phyloP scores from a whole-genome alignment of 1,140 invertebrate genomes.

The Ips typographus region DNA sequence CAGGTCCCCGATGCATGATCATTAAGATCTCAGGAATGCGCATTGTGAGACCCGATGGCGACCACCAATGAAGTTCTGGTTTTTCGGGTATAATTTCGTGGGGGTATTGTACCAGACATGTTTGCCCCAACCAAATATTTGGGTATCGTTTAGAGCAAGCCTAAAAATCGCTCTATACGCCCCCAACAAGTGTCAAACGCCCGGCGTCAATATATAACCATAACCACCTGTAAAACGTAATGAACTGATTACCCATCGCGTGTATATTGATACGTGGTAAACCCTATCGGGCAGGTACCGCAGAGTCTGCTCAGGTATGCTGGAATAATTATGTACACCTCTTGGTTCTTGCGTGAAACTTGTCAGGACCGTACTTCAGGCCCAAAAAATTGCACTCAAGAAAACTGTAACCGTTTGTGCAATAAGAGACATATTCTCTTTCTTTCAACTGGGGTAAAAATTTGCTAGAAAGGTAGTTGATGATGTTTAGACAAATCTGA shows the following conservation, averaged over 20 bases:
- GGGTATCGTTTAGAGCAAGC: too few species aligned
- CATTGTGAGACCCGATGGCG: conserved; percentile 20
- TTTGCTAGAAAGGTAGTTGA: too few species aligned
- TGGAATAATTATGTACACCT: conserved; percentile 4
- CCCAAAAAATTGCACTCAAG: neutral
- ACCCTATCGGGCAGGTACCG: conserved; percentile 1
- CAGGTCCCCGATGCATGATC: neutral
- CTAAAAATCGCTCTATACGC: too few species aligned
- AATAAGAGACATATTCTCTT: too few species aligned
- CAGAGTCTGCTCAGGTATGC: conserved; percentile 26
- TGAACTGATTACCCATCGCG: conserved; percentile 5
- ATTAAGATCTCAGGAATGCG: conserved; percentile 22
- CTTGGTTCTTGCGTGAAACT: conserved; percentile 12
- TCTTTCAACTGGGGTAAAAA: too few species aligned
- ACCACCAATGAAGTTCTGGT: conserved; percentile 21
- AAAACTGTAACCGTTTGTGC: too few species aligned
- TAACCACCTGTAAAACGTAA: neutral
- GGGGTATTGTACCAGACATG: neutral
- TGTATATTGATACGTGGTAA: too few species aligned
- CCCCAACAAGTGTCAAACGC: too few species aligned
- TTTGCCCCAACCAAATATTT: too few species aligned
- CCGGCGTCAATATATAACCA: too few species aligned
- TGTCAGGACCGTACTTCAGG: conserved; percentile 9
- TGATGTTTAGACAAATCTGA: too few species aligned
- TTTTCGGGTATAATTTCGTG: neutral